Percentiles rank a stretch among this genome's conserved stretches.
These are phyloP conservation scores for Notothenia rossii DNA, from an alignment of 2,113 vertebrate species.

Conservation along the genomic window DNA sequence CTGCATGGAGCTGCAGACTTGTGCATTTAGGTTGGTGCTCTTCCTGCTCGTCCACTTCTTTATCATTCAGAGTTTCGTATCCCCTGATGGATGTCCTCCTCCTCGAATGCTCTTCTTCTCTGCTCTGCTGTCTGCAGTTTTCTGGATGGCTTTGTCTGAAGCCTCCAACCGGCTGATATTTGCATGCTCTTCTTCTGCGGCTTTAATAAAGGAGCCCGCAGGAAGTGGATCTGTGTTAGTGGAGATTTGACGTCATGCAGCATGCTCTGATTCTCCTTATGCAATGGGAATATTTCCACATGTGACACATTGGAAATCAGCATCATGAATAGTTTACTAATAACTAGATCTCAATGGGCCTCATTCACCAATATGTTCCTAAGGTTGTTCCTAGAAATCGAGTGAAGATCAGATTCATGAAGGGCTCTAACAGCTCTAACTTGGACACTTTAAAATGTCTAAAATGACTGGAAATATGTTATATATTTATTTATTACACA, in stretches of 20 bases:
- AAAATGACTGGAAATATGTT: too few species aligned
- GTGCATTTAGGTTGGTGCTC: conserved; percentile 74
- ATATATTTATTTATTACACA: too few species aligned
- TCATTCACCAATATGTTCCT: too few species aligned
- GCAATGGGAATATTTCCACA: conserved; percentile 45
- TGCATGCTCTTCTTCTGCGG: conserved; percentile 73
- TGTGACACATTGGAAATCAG: conserved; percentile 43
- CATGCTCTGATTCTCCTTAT: conserved; percentile 52
- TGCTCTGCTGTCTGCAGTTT: conserved; percentile 31
- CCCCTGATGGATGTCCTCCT: conserved; percentile 48
- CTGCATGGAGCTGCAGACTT: conserved; percentile 46
- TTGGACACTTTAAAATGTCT: too few species aligned
- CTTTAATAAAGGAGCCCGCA: conserved; percentile 6
- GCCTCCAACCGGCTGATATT: neutral
- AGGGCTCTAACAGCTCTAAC: too few species aligned
- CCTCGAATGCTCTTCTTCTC: conserved; percentile 48
- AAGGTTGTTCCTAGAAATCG: too few species aligned
- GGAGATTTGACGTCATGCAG: conserved; percentile 14
- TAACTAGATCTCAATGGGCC: neutral
- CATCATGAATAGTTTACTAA: conserved; percentile 25
- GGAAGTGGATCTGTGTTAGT: conserved; percentile 5
- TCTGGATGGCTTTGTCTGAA: conserved; percentile 51
- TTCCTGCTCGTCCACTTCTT: conserved; percentile 58
- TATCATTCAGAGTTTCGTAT: neutral
- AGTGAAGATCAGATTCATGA: too few species aligned